phyloP scores from a whole-genome alignment of 2,113 vertebrate genomes.

The Rhea americana region DNA sequence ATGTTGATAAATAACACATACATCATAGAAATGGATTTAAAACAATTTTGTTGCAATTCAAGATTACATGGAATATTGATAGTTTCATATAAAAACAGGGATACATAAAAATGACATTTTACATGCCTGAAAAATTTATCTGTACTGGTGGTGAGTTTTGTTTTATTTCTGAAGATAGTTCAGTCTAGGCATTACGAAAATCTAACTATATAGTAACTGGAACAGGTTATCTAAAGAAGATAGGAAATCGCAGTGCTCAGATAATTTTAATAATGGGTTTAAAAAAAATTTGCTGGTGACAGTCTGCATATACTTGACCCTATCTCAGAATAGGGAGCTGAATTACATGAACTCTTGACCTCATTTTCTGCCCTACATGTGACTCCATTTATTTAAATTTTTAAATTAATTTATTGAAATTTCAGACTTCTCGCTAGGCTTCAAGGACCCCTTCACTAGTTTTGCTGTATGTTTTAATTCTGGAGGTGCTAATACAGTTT shows the following conservation, averaged over 20 bases:
- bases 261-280: background rate
- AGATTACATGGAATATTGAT: background rate
- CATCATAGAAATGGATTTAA: background rate
- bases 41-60: background rate
- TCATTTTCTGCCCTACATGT: background rate
- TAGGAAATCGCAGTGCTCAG: background rate
- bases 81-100: background rate
- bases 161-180: background rate
- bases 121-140: background rate
- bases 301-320: background rate
- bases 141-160: background rate
- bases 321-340: background rate
- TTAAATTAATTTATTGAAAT: slow-evolving; percentile 37
- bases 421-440: slow-evolving; percentile 19
- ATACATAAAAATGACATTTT: background rate
- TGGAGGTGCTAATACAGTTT: background rate
- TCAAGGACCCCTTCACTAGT: background rate
- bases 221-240: background rate
- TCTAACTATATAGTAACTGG: background rate
- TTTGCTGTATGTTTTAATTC: background rate
- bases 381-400: slow-evolving; percentile 27
- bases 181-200: background rate
- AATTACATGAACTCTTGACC: background rate
- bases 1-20: background rate
- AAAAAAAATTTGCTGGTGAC: background rate